Base-by-base conservation (phyloP, 2,113 vertebrate species). In the Callipepla squamata region DNA sequence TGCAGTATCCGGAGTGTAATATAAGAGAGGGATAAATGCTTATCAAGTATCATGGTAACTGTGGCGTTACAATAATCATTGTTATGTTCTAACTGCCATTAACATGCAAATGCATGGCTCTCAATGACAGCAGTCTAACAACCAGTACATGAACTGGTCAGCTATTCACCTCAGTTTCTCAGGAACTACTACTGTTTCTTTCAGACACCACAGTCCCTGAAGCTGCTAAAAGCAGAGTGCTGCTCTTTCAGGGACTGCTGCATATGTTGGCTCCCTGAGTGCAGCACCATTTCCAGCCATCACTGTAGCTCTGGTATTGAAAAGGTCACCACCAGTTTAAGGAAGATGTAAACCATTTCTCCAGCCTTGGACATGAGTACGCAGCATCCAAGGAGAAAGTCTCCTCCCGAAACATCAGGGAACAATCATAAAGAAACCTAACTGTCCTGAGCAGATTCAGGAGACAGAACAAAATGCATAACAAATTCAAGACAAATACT, bases 31-130 rank as follows among this genome's bases (percentile, higher is more conserved):
- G 25, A 58, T 32, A 92, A 95, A 85, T 36, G 34, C 48, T 94
- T 40, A 85, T 90, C 48, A 96, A 77, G 19, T 95, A 79, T 72
- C 32, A 73, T 21, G 13, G 51, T 77, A 90, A 90, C n/a, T 80
- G 51, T 50, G 80, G 45, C 65, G 42, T 57, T 93, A 78, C 36
- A 69, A 74, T 48, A 6, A 4, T 78, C 81, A 94, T 47, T 81
- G 42, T n/a, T 85, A 23, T 87, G 48, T 87, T 65, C 85, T 15
- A 76, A 36, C 51, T 88, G 34, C 66, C n/a, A 89, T 83, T 93
- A 93, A 75, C 25, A 42, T 92, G n/a, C 36, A 65, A 53, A 53
- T 53, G 51, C 51, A 30, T 17, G 26, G 51, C 5, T 53, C 28
- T 16, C 28, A 28, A 53, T 63, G 28, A 63, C 40, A 13, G 26